These are phyloP conservation scores for Chaitophorus viminalis DNA, from an alignment of 2,888 invertebrate genomes.

Conservation along the genomic window DNA sequence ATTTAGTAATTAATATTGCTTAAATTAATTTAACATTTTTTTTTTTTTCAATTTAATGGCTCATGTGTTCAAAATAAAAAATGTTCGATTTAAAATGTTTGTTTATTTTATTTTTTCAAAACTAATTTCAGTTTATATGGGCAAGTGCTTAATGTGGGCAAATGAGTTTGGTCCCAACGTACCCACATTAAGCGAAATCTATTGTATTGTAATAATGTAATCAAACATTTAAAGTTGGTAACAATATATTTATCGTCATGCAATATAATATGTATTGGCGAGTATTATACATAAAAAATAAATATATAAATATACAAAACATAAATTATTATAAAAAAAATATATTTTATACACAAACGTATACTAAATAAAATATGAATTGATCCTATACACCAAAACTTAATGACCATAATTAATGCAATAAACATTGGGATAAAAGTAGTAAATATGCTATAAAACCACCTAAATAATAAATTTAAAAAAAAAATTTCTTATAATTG, in stretches of 20 bases:
- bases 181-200: too few relatives aligned
- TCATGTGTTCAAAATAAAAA: too few relatives aligned
- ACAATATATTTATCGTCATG: background rate
- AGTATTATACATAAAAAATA: constrained; percentile 15
- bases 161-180: too few relatives aligned
- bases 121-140: too few relatives aligned
- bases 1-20: too few relatives aligned
- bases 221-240: background rate
- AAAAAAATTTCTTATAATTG: background rate
- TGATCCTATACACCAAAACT: constrained; percentile 21
- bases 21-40: too few relatives aligned
- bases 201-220: too few relatives aligned
- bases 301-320: constrained; percentile 8
- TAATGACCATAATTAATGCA: background rate
- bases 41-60: too few relatives aligned
- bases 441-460: background rate
- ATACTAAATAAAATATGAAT: constrained; percentile 14
- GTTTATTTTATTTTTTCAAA: too few relatives aligned
- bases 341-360: background rate
- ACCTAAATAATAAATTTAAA: background rate
- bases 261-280: background rate
- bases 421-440: background rate
- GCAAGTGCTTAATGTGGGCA: too few relatives aligned
- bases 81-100: too few relatives aligned
- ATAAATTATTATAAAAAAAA: constrained; percentile 9